Percentiles rank a stretch among this genome's conserved stretches.
Evolutionary conservation across 2,888 invertebrate species (phyloP).

Genomic region (Portevinia maculata): DNA sequence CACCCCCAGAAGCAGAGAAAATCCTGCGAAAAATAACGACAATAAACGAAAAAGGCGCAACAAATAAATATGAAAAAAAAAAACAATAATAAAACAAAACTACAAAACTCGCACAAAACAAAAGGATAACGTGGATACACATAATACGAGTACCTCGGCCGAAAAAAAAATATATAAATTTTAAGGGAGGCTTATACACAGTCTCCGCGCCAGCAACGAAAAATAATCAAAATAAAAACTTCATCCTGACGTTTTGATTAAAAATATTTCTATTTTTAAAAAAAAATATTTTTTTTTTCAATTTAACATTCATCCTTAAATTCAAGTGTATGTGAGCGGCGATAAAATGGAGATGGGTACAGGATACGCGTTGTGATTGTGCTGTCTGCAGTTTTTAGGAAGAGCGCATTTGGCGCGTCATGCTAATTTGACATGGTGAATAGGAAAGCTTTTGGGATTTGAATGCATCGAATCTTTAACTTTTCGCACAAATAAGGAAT

Average conservation of each 20-base stretch:
- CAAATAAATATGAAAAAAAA: constrained; percentile 39
- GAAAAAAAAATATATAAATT: background rate
- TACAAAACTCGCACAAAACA: constrained; percentile 66
- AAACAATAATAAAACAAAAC: constrained; percentile 29
- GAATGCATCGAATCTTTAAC: constrained; percentile 2
- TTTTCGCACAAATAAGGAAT: no score
- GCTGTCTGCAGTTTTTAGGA: constrained; percentile 30
- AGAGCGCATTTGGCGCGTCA: constrained; percentile 40
- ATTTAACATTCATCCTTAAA: constrained; percentile 56
- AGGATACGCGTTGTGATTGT: constrained; percentile 48
- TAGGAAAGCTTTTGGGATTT: constrained; percentile 33
- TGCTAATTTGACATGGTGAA: constrained; percentile 11
- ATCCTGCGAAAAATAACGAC: constrained; percentile 69
- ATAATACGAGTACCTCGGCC: constrained; percentile 16
- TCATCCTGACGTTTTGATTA: constrained; percentile 74
- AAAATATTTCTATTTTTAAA: constrained; percentile 74
- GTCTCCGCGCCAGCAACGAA: constrained; percentile 58
- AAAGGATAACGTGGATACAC: constrained; percentile 60
- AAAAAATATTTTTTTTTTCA: constrained; percentile 40
- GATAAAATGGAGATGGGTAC: background rate
- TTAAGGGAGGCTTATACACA: background rate
- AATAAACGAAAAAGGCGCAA: constrained; percentile 64
- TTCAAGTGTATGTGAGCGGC: constrained; percentile 16
- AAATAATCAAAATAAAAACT: constrained; percentile 73
- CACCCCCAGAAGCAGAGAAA: constrained; percentile 52